A percentile compares a stretch with the other conserved stretches of the same genome.
These are phyloP conservation scores for Planococcus citri DNA, from an alignment of 1,140 invertebrate genomes.

Conservation along the genomic window DNA sequence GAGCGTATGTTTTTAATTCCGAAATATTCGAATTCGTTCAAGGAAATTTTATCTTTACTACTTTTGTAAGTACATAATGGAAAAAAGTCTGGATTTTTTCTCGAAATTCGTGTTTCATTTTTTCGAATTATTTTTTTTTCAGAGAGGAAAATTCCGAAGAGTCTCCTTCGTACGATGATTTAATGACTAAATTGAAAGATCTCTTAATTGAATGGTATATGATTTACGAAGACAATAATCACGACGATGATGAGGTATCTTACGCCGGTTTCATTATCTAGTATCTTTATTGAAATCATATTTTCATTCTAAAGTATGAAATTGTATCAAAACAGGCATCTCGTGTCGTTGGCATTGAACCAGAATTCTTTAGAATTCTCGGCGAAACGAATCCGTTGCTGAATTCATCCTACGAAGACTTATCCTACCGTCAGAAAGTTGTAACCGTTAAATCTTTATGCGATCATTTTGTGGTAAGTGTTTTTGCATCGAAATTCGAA, in stretches of 20 bases:
- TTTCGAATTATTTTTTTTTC: neutral
- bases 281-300: neutral
- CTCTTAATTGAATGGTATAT: conserved; percentile 36
- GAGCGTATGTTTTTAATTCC: conserved; percentile 25
- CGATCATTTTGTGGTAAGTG: conserved; percentile 32
- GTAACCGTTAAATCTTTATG: conserved; percentile 41
- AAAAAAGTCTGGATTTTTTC: neutral
- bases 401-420: conserved; percentile 37
- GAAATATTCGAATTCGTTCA: conserved; percentile 20
- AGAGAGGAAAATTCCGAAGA: neutral
- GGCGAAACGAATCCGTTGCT: conserved; percentile 37
- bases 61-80: conserved; percentile 12
- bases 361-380: conserved; percentile 34
- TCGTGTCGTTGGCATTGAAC: conserved; percentile 35
- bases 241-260: conserved; percentile 28
- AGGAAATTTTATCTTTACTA: conserved; percentile 21
- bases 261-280: neutral
- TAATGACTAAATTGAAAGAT: conserved; percentile 32
- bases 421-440: conserved; percentile 37
- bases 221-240: conserved; percentile 21
- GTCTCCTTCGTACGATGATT: neutral
- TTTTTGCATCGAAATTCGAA: conserved; percentile 1
- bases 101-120: neutral
- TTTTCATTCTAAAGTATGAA: neutral
- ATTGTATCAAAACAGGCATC: conserved; percentile 31